Evolutionary conservation across 2,888 invertebrate species (phyloP).

Genomic region (Rhingia rostrata): DNA sequence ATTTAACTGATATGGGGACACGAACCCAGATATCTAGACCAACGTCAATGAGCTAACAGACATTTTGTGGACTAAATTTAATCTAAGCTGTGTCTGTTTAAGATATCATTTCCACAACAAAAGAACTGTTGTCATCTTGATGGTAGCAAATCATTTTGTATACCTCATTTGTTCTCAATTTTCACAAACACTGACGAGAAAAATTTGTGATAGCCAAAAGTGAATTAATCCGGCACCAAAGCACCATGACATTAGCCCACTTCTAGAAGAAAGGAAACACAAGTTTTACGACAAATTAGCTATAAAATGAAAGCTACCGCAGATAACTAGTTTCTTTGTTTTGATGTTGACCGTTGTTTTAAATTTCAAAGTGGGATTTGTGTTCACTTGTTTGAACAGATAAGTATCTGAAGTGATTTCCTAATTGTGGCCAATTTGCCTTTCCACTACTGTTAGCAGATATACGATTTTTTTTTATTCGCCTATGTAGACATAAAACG

Average conservation of each 20-base stretch:
- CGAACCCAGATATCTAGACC: not conserved
- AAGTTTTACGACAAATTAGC: conserved; percentile 54
- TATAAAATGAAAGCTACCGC: conserved; percentile 48
- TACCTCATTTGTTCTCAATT: too few relatives aligned
- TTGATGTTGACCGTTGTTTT: conserved; percentile 33
- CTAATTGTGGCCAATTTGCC: conserved; percentile 28
- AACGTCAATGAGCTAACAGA: not conserved
- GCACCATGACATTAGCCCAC: conserved; percentile 38
- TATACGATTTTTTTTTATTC: conserved; percentile 7
- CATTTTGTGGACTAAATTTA: not conserved
- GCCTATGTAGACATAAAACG: conserved; percentile 25
- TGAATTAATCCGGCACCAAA: not conserved
- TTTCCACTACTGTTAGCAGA: conserved; percentile 30
- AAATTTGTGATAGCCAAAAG: not conserved
- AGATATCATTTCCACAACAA: too few relatives aligned
- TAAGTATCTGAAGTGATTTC: conserved; percentile 43
- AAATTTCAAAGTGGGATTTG: conserved; percentile 1
- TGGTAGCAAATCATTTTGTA: too few relatives aligned
- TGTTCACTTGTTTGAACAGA: conserved; percentile 13
- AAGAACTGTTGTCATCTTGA: too few relatives aligned
- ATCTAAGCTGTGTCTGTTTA: too few relatives aligned
- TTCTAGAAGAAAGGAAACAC: conserved; percentile 22
- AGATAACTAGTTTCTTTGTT: conserved; percentile 18
- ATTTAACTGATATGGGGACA: not conserved
- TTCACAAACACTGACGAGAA: too few relatives aligned